Evolutionary conservation across 2,113 vertebrate genomes (phyloP).

Genomic region (Mustela lutreola): DNA sequence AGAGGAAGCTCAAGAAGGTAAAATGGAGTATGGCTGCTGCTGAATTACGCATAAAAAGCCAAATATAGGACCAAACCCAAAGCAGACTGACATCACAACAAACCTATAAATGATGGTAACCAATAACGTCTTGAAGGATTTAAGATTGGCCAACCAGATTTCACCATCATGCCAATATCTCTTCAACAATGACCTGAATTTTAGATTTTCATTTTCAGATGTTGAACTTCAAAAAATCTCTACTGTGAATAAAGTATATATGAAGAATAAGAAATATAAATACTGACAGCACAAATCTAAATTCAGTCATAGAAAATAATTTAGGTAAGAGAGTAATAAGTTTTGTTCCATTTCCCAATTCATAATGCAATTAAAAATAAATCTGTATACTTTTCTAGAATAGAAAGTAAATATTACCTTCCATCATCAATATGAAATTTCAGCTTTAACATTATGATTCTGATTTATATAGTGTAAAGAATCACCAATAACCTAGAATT

Average conservation of each 20-base stretch:
- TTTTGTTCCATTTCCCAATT: not conserved
- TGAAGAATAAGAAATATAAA: not conserved
- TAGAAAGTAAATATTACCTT: not conserved
- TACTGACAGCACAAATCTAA: not conserved
- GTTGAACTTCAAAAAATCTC: not conserved
- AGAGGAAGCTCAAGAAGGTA: not conserved
- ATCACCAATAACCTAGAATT: not conserved
- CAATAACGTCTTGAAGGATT: not conserved
- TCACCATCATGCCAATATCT: not conserved
- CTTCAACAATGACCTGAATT: not conserved
- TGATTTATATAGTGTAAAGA: not conserved
- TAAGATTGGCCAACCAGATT: not conserved
- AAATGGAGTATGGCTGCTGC: not conserved
- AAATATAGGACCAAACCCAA: not conserved
- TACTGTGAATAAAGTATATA: too few relatives aligned
- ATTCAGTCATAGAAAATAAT: not conserved
- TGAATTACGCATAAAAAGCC: not conserved
- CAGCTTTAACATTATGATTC: not conserved
- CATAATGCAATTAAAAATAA: not conserved
- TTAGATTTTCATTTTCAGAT: not conserved
- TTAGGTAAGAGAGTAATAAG: not conserved
- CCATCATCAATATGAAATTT: not conserved
- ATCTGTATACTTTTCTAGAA: not conserved
- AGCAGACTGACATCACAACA: not conserved
- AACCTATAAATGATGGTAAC: not conserved